Conservation (phyloP, 1,140 invertebrate genomes). For the Zelostemma sp. region DNA sequence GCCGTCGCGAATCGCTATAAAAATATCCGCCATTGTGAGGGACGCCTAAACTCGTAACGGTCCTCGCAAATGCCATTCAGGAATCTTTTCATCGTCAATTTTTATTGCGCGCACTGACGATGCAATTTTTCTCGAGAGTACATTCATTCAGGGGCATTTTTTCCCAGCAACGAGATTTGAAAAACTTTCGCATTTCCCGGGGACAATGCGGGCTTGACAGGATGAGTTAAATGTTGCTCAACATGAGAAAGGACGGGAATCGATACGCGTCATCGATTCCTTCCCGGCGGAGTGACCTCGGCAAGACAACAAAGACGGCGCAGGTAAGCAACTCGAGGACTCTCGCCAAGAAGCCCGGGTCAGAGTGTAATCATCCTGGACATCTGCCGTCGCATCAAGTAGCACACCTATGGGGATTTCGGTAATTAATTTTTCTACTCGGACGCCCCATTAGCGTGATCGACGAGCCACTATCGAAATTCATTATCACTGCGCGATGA, state of each 20-base stretch:
- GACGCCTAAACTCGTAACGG: conserved; percentile 61
- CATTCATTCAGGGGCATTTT: conserved; percentile 16
- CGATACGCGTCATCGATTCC: conserved; percentile 56
- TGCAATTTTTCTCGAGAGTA: conserved; percentile 22
- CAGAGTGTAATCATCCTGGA: conserved; percentile 50
- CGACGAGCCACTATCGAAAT: conserved; percentile 8
- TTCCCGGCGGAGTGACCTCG: conserved; percentile 48
- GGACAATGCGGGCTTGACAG: conserved; percentile 25
- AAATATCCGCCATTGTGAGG: conserved; percentile 69
- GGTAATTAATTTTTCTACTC: conserved; percentile 56
- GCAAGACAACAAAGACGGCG: conserved; percentile 41
- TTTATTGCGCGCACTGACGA: conserved; percentile 36
- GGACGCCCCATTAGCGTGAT: neutral
- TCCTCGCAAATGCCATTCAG: conserved; percentile 51
- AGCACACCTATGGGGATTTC: conserved; percentile 37
- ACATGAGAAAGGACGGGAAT: conserved; percentile 51
- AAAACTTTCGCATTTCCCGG: conserved; percentile 5
- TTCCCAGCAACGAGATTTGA: no score
- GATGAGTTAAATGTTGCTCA: conserved; percentile 54
- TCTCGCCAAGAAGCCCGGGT: conserved; percentile 38
- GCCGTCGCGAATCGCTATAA: conserved; percentile 70
- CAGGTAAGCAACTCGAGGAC: conserved; percentile 15
- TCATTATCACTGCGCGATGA: conserved; percentile 14
- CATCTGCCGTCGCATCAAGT: conserved; percentile 48
- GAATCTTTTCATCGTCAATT: conserved; percentile 51